phyloP scores from a whole-genome alignment of 2,888 invertebrate species.

The Chrysina gloriosa region DNA sequence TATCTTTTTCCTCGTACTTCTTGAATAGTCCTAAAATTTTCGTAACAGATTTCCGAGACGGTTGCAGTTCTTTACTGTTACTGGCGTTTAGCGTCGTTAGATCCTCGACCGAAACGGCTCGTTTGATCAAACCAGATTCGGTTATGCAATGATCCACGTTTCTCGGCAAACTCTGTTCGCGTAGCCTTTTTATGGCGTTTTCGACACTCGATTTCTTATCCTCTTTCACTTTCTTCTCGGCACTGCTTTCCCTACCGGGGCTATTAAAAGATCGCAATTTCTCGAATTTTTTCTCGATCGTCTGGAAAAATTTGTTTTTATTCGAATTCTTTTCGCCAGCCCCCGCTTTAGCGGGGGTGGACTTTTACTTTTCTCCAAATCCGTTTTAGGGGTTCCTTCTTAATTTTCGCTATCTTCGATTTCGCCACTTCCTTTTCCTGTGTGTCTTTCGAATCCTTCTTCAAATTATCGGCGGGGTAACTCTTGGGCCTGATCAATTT shows the following conservation, averaged over 20 bases:
- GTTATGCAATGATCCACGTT: conserved; percentile 66
- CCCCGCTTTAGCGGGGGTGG: conserved; percentile 11
- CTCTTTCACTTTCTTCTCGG: conserved; percentile 57
- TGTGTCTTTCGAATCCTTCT: conserved; percentile 31
- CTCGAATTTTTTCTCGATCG: conserved; percentile 82
- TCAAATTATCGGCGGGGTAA: conserved; percentile 66
- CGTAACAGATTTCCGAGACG: conserved; percentile 76
- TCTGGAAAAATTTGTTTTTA: conserved; percentile 73
- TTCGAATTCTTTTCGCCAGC: conserved; percentile 36
- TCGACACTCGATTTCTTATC: conserved; percentile 65
- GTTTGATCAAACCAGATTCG: conserved; percentile 76
- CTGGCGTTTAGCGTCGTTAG: conserved; percentile 67
- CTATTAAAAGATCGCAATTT: conserved; percentile 69
- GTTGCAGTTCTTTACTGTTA: conserved; percentile 65
- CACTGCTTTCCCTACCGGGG: conserved; percentile 62
- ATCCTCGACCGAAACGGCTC: conserved; percentile 80
- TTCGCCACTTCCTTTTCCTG: conserved; percentile 53
- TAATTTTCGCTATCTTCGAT: conserved; percentile 63
- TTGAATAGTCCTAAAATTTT: conserved; percentile 82
- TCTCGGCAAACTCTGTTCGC: conserved; percentile 76
- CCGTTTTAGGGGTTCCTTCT: conserved; percentile 48
- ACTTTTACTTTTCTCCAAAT: conserved; percentile 33
- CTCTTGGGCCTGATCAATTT: conserved; percentile 70
- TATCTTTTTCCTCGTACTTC: conserved; percentile 70
- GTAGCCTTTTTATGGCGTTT: conserved; percentile 71